Conservation (phyloP, 1,140 invertebrate genomes). For the Protaetia brevitarsis region DNA sequence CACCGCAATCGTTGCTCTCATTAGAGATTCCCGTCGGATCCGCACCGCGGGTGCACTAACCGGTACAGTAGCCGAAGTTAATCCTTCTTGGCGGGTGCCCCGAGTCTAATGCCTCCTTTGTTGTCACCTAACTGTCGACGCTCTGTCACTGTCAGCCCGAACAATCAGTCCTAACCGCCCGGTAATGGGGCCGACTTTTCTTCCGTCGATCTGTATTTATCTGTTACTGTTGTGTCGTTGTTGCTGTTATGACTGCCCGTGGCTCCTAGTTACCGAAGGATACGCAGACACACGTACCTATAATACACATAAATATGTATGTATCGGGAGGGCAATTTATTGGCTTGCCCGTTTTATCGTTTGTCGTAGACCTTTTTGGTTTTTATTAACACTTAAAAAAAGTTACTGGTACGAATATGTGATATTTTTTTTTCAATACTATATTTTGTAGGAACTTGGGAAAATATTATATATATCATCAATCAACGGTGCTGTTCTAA, state of each 20-base stretch:
- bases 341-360: no score
- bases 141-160: slow-evolving; percentile 33
- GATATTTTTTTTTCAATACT: no score
- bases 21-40: slow-evolving; percentile 17
- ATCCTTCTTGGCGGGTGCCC: slow-evolving; percentile 29
- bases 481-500: no score
- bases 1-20: slow-evolving; percentile 28
- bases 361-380: no score
- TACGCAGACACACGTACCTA: no score
- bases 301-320: no score
- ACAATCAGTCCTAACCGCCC: slow-evolving; percentile 30
- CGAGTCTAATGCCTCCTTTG: slow-evolving; percentile 29
- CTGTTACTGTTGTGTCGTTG: not conserved
- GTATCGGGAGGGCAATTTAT: no score
- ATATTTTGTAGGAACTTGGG: no score
- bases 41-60: slow-evolving; percentile 26
- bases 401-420: no score
- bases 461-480: no score
- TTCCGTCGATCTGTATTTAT: not conserved
- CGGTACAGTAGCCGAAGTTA: slow-evolving; percentile 28
- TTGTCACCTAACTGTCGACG: slow-evolving; percentile 35
- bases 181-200: slow-evolving; percentile 25
- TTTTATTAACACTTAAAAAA: no score
- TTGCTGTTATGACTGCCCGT: slow-evolving; percentile 23
- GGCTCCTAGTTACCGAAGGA: slow-evolving; percentile 14